These are phyloP conservation scores for Hippolais icterina DNA, from an alignment of 2,113 vertebrate species.

Conservation along the genomic window DNA sequence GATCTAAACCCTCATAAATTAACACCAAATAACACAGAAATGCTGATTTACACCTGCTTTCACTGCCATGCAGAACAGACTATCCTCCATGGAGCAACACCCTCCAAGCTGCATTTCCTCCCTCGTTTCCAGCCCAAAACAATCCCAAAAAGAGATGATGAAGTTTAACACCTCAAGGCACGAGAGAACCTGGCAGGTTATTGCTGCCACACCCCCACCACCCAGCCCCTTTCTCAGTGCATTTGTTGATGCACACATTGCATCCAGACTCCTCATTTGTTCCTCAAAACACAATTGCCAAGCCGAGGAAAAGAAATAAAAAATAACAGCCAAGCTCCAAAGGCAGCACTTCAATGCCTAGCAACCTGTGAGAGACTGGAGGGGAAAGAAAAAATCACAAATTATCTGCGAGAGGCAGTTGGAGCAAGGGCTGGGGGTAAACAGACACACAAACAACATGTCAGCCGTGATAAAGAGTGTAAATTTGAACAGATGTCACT, in stretches of 20 bases:
- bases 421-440: constrained; percentile 73
- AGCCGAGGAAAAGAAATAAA: constrained; percentile 34
- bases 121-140: constrained; percentile 42
- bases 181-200: no score
- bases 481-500: constrained; percentile 82
- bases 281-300: constrained; percentile 41
- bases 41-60: constrained; percentile 56
- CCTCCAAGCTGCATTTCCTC: constrained; percentile 12
- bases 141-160: constrained; percentile 63
- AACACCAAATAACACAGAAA: constrained; percentile 41
- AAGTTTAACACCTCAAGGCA: constrained; percentile 70
- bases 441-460: constrained; percentile 76
- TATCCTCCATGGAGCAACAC: constrained; percentile 43
- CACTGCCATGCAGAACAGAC: constrained; percentile 2
- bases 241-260: background rate
- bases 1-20: constrained; percentile 18
- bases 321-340: constrained; percentile 35
- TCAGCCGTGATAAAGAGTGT: constrained; percentile 76
- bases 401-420: constrained; percentile 73
- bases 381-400: constrained; percentile 55
- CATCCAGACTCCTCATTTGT: constrained; percentile 19
- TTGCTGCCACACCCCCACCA: background rate
- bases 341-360: constrained; percentile 56
- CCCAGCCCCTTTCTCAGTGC: background rate
- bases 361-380: constrained; percentile 56